These are phyloP conservation scores for Chromis chromis DNA, from an alignment of 2,797 vertebrate genomes.

Conservation along the genomic window DNA sequence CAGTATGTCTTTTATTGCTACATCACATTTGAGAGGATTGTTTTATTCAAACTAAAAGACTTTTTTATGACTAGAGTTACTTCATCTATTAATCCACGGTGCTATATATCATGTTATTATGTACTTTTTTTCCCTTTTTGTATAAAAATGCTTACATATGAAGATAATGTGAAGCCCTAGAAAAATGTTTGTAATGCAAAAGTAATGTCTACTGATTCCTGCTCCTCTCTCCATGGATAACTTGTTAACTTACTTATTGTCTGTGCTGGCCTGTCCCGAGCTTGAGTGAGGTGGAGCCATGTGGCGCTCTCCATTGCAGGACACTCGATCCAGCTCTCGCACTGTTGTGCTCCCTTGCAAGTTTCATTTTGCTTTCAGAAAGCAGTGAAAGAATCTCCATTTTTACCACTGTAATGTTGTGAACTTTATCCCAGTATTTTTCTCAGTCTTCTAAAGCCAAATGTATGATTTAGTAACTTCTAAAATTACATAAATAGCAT, in stretches of 20 bases:
- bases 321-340: conserved; percentile 59
- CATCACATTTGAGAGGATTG: conserved; percentile 69
- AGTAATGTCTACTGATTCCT: conserved; percentile 86
- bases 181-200: conserved; percentile 79
- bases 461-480: conserved; percentile 52
- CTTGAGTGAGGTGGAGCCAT: conserved; percentile 58
- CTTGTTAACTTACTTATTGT: conserved; percentile 63
- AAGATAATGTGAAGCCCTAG: conserved; percentile 87
- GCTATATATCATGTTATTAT: conserved; percentile 78
- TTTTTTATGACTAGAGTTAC: conserved; percentile 74
- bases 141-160: conserved; percentile 82
- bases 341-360: conserved; percentile 54
- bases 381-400: conserved; percentile 60
- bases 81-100: conserved; percentile 80
- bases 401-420: conserved; percentile 72
- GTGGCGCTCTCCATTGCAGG: conserved; percentile 45
- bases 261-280: conserved; percentile 62
- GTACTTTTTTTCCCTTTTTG: conserved; percentile 67
- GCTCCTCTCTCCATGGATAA: conserved; percentile 66
- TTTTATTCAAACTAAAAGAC: conserved; percentile 75
- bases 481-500: conserved; percentile 40
- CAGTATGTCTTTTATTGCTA: conserved; percentile 77
- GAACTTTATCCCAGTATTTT: conserved; percentile 53
- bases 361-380: conserved; percentile 63
- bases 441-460: conserved; percentile 63